Base-by-base conservation (phyloP, 2,797 vertebrate genomes). In the Sebastes steindachneri region DNA sequence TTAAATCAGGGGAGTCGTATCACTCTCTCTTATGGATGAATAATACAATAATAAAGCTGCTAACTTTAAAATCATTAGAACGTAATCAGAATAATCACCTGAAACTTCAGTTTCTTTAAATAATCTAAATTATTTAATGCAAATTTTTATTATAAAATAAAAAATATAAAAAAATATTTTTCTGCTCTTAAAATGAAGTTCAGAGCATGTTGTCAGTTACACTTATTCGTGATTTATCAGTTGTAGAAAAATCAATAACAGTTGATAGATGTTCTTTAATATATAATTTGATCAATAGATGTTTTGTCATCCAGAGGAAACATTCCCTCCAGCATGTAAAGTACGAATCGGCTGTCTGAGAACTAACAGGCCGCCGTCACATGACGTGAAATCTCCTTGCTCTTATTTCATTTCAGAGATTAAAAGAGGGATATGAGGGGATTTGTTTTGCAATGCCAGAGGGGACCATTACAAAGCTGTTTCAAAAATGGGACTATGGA, bases 321-420 rank as follows among this genome's bases (percentile, higher is more conserved):
- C 54, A 80, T 65, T 72, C 66, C 23, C 28, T 58, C 55, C 60
- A 25, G 69, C 72, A 87, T 87, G 67, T 62, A 68, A 90, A 84
- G 87, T 79, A 86, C 51, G 15, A 85, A 70, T 78, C 57, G 37
- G 58, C 78, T 28, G 84, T 79, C 93, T 87, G 88, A 87, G 81
- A 91, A 89, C 74, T 88, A 94, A 93, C 82, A 92, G 86, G 77
- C 92, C 73, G 84, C 85, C 68, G 51, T 93, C 92, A 93, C 89
- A 89, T 93, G 93, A 88, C 73, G 69, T 62, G 72, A 95, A 95
- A 95, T 93, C 93, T 95, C 91, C 89, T 93, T 91, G 89, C 90
- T 95, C 92, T 93, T 94, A 93, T 94, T 94, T 94, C 85, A 93
- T 94, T 94, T 94, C 71, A 81, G 89, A 93, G 94, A 95, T 96